Evolutionary conservation across 2,113 vertebrate genomes (phyloP).

Genomic region (Coregonus clupeaformis): DNA sequence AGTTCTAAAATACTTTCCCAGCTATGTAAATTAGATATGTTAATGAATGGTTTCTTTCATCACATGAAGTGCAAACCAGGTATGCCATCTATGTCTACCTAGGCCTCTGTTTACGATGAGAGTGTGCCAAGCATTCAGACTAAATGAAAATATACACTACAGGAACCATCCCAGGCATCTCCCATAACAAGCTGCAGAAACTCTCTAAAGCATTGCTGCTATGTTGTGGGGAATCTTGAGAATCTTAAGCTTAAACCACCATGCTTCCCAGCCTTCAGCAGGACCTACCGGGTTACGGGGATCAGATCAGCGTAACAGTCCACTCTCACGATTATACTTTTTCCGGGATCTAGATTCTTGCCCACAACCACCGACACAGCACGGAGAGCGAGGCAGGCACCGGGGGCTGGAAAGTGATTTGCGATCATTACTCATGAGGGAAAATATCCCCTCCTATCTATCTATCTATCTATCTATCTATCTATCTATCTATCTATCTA

Average conservation of each 20-base stretch:
- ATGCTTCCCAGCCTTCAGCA: conserved; percentile 66
- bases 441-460: too few species aligned
- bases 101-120: conserved; percentile 81
- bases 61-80: conserved; percentile 74
- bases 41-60: conserved; percentile 89
- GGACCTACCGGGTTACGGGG: conserved; percentile 2
- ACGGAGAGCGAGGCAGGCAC: too few species aligned
- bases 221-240: conserved; percentile 90
- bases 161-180: conserved; percentile 86
- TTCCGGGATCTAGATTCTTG: neutral
- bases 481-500: too few species aligned
- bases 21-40: conserved; percentile 77
- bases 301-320: neutral
- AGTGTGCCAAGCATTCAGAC: conserved; percentile 92
- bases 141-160: conserved; percentile 94
- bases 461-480: too few species aligned
- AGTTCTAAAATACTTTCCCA: conserved; percentile 13
- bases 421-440: too few species aligned
- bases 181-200: conserved; percentile 94
- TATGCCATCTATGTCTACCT: conserved; percentile 84
- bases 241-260: conserved; percentile 82
- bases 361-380: too few species aligned
- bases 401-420: too few species aligned
- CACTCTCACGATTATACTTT: neutral
- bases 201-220: conserved; percentile 84